Base-by-base conservation (phyloP, 1,140 invertebrate genomes). In the Oreohelix idahoensis region DNA sequence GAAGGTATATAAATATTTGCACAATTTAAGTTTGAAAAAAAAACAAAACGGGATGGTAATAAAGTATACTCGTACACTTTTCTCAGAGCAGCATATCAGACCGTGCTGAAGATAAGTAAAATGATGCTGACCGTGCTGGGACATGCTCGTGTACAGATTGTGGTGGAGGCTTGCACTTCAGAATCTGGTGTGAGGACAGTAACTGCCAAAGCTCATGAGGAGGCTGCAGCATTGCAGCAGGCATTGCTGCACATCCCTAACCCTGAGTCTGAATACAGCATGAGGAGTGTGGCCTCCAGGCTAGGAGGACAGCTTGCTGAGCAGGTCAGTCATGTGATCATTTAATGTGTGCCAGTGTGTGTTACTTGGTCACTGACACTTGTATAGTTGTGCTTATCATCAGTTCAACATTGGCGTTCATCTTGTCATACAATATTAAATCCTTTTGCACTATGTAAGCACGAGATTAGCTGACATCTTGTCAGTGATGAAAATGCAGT, bases 31-130 rank as follows among this genome's bases (percentile, higher is more conserved):
- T n/a, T n/a, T n/a, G n/a, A n/a, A n/a, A n/a, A n/a, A n/a, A n/a
- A n/a, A n/a, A n/a, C n/a, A n/a, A n/a, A n/a, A n/a, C n/a, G n/a
- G n/a, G n/a, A n/a, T n/a, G n/a, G n/a, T n/a, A n/a, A n/a, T n/a
- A n/a, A n/a, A n/a, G n/a, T n/a, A n/a, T n/a, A n/a, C n/a, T n/a
- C n/a, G n/a, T n/a, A n/a, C 23, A 58, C 66, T 1, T 35, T 80
- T 88, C 91, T 29, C 89, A 95, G 95, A 89, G 95, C 96, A 69
- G 97, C 97, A 0, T 97, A 97, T 92, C 94, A 97, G 86, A 95
- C 96, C 71, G 95, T 98, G 73, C 93, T 99, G 74, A 96, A 97
- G 92, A 94, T 99, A 75, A 96, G 95, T 77, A 99, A 98, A 93
- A 92, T 99, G 38, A 94, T 97, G 84, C 93, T 99, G 80, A 93